Evolutionary conservation across 2,797 vertebrate genomes (phyloP).

Genomic region (Vireo griseus): DNA sequence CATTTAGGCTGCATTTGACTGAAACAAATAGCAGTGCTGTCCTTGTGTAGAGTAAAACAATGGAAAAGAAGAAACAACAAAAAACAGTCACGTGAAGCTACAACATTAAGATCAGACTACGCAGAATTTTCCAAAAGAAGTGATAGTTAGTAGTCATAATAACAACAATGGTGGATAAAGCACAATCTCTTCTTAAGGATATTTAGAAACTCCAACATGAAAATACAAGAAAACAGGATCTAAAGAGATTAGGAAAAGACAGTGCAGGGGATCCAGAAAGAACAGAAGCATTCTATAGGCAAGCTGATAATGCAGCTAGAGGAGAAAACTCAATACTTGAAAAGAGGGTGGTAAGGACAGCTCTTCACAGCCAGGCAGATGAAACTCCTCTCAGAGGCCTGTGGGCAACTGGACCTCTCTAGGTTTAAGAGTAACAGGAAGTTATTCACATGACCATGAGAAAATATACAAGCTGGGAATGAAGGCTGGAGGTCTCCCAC

Average conservation of each 20-base stretch:
- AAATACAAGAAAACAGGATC: not conserved
- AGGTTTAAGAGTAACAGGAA: not conserved
- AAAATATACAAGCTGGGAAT: not conserved
- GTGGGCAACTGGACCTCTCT: not conserved
- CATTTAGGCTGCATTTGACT: not conserved
- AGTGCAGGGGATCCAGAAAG: rapidly evolving
- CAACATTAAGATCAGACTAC: not conserved
- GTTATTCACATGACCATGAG: not conserved
- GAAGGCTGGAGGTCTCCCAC: not conserved
- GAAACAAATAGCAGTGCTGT: not conserved
- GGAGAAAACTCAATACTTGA: not conserved
- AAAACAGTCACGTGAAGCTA: not conserved
- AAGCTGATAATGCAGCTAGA: not conserved
- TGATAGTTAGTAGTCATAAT: not conserved
- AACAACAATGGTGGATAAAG: not conserved
- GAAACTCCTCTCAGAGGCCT: not conserved
- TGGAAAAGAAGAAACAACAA: not conserved
- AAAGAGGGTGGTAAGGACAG: not conserved
- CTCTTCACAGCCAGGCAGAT: not conserved
- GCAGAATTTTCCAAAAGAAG: not conserved
- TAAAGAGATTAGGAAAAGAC: not conserved
- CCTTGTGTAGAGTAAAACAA: not conserved
- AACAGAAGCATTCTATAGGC: not conserved
- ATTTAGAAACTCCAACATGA: not conserved
- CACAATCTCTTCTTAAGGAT: not conserved